Evolutionary conservation across 1,140 invertebrate genomes (phyloP), one percentile per base, ranked within the genome.

Genomic region (Drosophila nigromelanica): DNA sequence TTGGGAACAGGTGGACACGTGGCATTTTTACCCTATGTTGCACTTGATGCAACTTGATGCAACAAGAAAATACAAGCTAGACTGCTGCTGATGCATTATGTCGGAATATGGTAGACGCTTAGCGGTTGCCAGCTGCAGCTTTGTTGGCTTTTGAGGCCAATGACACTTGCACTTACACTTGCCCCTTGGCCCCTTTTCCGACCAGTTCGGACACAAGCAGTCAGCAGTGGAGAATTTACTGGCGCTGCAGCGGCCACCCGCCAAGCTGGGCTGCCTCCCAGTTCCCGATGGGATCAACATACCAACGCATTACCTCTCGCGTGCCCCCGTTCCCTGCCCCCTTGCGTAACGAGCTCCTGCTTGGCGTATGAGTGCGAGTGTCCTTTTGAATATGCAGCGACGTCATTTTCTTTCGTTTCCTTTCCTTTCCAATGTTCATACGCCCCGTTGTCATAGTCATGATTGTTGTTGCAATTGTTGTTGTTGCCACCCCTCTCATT

Each of bases 341-440:
- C n/a, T n/a, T n/a, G 18, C 18, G 18, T 18, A 14, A n/a, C 8
- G 21, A 11, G n/a, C 21, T n/a, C 3, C 42, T 15, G 27, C 30
- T 43, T 50, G 68, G 50, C 52, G 56, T 68, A 55, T 68, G 50
- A 66, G 21, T 21, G 48, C 30, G 48, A 59, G 63, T 39, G 74
- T 82, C 47, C 75, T 73, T 80, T 81, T 87, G 76, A 80, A 87
- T 82, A 80, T 89, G 66, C 76, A 87, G 81, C 51, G 33, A 76
- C 79, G 75, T 76, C 72, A 87, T 73, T 87, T 73, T 48, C 78
- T 76, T 45, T 42, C 10, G 14, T 73, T 87, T 71, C 42, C 78
- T 73, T 45, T 39, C 10, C 1, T 18, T n/a, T n/a, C n/a, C n/a
- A n/a, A 71, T 82, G 78, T 72, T 68, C 82, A 87, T 87, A 87